These are phyloP conservation scores for Coenobita brevimanus DNA, from an alignment of 1,140 invertebrate genomes.

Conservation along the genomic window DNA sequence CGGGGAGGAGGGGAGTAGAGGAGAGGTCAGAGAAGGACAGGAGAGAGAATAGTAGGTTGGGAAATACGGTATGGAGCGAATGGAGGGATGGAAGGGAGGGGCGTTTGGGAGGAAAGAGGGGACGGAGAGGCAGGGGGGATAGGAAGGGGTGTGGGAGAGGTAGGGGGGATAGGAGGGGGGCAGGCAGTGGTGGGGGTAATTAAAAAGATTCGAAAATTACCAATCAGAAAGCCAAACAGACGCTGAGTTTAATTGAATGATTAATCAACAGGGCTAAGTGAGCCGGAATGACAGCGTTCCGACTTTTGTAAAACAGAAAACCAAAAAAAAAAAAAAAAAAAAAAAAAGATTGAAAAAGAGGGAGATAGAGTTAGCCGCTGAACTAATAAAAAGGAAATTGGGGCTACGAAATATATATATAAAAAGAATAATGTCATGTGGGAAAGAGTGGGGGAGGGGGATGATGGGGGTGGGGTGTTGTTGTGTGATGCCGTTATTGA, in stretches of 20 bases:
- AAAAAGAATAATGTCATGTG: no score
- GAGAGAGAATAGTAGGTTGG: neutral
- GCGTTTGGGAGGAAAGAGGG: no score
- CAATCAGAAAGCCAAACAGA: constrained; percentile 65
- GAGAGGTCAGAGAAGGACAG: neutral
- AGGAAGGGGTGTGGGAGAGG: no score
- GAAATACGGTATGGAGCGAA: no score
- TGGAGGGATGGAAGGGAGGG: no score
- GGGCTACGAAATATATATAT: no score
- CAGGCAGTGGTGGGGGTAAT: no score
- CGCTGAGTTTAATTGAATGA: constrained; percentile 61
- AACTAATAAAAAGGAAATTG: neutral
- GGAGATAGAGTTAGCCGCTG: constrained; percentile 43
- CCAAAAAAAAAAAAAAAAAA: no score
- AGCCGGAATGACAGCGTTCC: constrained; percentile 51
- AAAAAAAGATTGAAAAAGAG: no score
- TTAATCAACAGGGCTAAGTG: constrained; percentile 63
- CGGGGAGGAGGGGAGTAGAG: neutral
- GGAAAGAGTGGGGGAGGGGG: constrained; percentile 25
- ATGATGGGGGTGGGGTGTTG: constrained; percentile 5
- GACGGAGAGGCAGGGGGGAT: no score
- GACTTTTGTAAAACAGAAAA: constrained; percentile 32
- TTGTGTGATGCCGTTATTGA: neutral
- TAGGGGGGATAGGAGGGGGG: neutral
- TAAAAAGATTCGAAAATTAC: constrained; percentile 66